Conservation (phyloP, 2,888 invertebrate genomes). For the Parapristionchus giblindavisi region DNA sequence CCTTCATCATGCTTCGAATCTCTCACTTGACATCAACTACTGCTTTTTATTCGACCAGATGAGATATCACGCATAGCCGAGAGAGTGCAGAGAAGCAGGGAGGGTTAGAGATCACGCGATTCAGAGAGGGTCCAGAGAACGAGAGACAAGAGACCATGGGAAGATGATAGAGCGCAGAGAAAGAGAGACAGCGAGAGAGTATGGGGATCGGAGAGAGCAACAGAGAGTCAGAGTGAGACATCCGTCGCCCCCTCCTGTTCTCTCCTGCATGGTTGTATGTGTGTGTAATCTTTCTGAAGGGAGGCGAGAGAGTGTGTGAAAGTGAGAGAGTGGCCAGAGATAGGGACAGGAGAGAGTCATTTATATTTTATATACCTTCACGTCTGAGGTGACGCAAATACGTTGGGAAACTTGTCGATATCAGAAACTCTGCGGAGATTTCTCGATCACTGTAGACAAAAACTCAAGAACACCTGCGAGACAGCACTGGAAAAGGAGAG, state of each 20-base stretch:
- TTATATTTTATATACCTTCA: neutral
- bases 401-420: neutral
- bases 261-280: too few species aligned
- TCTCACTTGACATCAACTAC: constrained; percentile 31
- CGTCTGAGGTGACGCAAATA: neutral
- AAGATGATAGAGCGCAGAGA: neutral
- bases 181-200: neutral
- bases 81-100: constrained; percentile 17
- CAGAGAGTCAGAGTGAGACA: neutral
- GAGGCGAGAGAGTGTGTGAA: neutral
- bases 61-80: neutral
- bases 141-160: neutral
- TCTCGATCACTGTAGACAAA: neutral
- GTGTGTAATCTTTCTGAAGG: too few species aligned
- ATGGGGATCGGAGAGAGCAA: neutral
- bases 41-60: constrained; percentile 28
- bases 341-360: neutral
- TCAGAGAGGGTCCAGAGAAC: neutral
- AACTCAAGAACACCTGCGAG: neutral
- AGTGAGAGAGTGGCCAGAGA: neutral
- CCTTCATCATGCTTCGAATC: constrained; percentile 26
- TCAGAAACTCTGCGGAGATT: neutral
- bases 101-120: neutral
- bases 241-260: constrained; percentile 35
- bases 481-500: neutral